Evolutionary conservation across 64 coral and sea anemone genomes (phyloP), one percentile per base, ranked within the genome.

Genomic region (Porites lutea): DNA sequence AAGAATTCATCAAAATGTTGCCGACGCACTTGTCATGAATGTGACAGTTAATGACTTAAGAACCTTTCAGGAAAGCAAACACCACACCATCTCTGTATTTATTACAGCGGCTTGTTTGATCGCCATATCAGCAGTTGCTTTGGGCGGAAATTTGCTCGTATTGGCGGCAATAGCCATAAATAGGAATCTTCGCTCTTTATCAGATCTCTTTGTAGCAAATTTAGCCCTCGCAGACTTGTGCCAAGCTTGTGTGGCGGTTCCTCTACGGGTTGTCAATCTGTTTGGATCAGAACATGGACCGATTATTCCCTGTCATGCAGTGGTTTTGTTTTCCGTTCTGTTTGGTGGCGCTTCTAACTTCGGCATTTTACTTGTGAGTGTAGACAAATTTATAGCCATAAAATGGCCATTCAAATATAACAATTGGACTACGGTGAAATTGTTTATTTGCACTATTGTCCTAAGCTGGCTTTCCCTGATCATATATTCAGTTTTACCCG

Each of bases 261-360:
- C 94, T 69, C 13, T 96, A 59, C 75, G 90, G 5, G 47, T 84
- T 9, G 55, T 74, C 16, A 59, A 83, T 59, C 77, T 92, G 3
- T 69, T 71, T 8, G 66, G 50, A 79, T n/a, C 54, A 53, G 75
- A 67, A 20, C 11, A 61, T 2, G 2, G 57, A 14, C 3, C 52
- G 18, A 15, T 63, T 12, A 20, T 90, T 13, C 74, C 80, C 5
- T 95, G 94, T 71, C 43, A 20, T 0, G 48, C 92, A 14, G 74
- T 77, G 0, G 65, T 91, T 27, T 70, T 84, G 65, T 19, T 83
- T 43, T 64, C 88, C 8, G 66, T 92, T 19, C 52, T 95, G 7
- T 95, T 95, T 88, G 94, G 89, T 49, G 89, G 89, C 19, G 77
- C 82, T 27, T 95, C 94, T 0, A 95, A 92, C 48, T 14, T 95